Conservation (phyloP, 2,797 vertebrate genomes). For the Clamator glandarius region DNA sequence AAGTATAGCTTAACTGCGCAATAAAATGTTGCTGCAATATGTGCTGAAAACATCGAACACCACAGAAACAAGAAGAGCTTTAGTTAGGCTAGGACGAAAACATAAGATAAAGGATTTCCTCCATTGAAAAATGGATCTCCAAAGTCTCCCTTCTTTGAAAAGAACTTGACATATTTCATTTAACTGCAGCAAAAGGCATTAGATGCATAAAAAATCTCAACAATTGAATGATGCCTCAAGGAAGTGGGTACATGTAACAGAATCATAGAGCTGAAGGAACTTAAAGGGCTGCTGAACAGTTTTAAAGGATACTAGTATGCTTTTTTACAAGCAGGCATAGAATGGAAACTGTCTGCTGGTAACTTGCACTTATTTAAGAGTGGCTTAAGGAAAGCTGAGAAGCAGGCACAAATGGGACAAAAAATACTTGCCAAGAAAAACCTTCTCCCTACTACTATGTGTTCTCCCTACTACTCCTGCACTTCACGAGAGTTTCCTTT, state of each 20-base stretch:
- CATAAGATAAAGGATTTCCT: not conserved
- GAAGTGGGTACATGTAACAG: not conserved
- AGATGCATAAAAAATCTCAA: not conserved
- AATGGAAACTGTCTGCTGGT: not conserved
- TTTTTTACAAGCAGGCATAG: not conserved
- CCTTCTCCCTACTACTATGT: not conserved
- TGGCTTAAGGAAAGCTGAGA: not conserved
- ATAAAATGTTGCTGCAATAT: not conserved
- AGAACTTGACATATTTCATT: not conserved
- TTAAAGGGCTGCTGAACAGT: not conserved
- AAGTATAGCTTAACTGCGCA: not conserved
- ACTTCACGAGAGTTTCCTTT: not conserved
- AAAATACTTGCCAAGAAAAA: not conserved
- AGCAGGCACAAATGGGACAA: not conserved
- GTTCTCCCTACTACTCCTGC: not conserved
- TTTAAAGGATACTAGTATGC: not conserved
- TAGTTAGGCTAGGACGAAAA: not conserved
- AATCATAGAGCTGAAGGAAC: not conserved
- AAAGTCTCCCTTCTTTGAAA: not conserved
- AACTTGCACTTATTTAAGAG: not conserved
- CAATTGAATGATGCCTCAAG: not conserved
- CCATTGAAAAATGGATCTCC: not conserved
- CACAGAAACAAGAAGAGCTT: not conserved
- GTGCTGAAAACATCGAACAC: not conserved
- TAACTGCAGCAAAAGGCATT: constrained; percentile 7